Base-by-base conservation (phyloP, 37 sponge, comb jelly and placozoan genomes). In the Haliclona indistincta region DNA sequence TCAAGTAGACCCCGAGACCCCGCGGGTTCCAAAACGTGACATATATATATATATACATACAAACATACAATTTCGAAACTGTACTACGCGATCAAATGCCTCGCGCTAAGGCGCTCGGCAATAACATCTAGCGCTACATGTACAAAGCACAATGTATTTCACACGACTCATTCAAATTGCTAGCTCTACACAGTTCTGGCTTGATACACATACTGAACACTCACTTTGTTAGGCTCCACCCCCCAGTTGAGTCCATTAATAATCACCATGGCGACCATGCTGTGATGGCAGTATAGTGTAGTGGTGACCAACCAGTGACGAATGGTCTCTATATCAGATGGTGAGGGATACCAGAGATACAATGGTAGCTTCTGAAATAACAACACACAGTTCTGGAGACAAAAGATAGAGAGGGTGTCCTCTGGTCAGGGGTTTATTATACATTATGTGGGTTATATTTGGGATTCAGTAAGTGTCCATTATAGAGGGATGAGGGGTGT, bases 231-330 rank as follows among this genome's bases (percentile, higher is more conserved):
- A 33, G 67, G 43, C 56, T 45, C 84, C 13, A 47, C 76, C 8
- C 96, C 86, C 96, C 96, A 95, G 93, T 91, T 91, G 51, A 95
- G 66, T 0, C 72, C 54, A 43, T 81, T 62, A 17, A 95, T 74
- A 11, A 91, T 88, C 25, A 80, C 43, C 40, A 77, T 78, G 19
- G 92, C 89, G 30, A 95, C 56, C 43, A 52, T 38, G 63, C 66
- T 87, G 75, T 91, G 73, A 25, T 40, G n/a, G 17, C 89, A 81
- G 30, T 25, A 38, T 25, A 88, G 73, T 1, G 86, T 81, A n/a
- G 66, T 39, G 52, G 75, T 54, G 15, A 91, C 28, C 41, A 95
- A 71, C 96, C 92, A 91, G 36, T 39, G 43, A 1, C 70, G 63
- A 29, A 91, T 35, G 19, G 80, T 32, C 6, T 56, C 41, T 23